Base-by-base conservation (phyloP, 1,140 invertebrate genomes). In the Goniozus legneri region DNA sequence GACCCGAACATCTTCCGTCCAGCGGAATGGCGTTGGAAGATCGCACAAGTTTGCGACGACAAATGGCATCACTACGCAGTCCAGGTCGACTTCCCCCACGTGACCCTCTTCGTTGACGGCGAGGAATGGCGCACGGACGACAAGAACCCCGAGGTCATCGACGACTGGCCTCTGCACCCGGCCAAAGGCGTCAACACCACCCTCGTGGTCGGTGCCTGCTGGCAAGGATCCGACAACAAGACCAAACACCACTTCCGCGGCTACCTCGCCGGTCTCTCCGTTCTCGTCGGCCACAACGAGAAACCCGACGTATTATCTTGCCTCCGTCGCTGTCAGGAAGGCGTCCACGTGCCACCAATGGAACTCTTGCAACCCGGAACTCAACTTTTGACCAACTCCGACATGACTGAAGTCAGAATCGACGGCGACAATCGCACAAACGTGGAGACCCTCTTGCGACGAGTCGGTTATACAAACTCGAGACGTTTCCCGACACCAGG, bases 161-260 rank as follows among this genome's bases (percentile, higher is more conserved):
- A 99, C 73, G 97, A 99, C 74, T 99, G 96, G 96, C 95, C 97
- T n/a, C 78, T 99, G 10, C 97, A 99, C 72, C 90, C 92, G 16
- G 91, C 93, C 0, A 91, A 93, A 51, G 92, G 87, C 8, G 83
- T 95, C 47, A 96, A 95, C 68, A 98, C 95, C 3, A 95, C 92
- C 13, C 73, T 98, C 1, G 87, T 90, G 1, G 89, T 98, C 14
- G 96, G 96, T 8, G 95, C 94, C 19, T 99, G 97, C 75, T 99
- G 95, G 92, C 94, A 98, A 79, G 92, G 93, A 82, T 89, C 88
- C 10, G 89, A 92, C 56, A 85, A 84, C 57, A 86, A 87, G 68
- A 92, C 93, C 81, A 87, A 88, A 64, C 91, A 95, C 65, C 84
- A 91, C 70, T 85, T 95, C 75, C 84, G 84, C 31, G 92, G 93